Conservation (phyloP, 2,113 vertebrate species). For the Furnarius figulus region DNA sequence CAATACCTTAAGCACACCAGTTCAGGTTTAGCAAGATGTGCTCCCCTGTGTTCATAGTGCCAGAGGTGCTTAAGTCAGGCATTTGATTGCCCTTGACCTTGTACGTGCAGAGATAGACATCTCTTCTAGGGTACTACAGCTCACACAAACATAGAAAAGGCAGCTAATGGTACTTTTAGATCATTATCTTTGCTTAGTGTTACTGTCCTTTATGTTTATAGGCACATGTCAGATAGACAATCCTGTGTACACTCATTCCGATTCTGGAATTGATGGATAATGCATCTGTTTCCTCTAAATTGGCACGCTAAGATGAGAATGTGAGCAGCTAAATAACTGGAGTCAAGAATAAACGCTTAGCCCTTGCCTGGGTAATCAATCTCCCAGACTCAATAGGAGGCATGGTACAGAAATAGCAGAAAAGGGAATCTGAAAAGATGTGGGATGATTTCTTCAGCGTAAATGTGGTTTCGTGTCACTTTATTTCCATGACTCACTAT, state of each 20-base stretch:
- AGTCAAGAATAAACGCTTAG: conserved; percentile 17
- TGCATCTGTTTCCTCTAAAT: background rate
- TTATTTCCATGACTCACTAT: conserved; percentile 53
- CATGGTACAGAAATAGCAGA: conserved; percentile 12
- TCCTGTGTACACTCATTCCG: background rate
- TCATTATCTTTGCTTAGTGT: background rate
- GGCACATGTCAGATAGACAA: background rate
- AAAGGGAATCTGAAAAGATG: conserved; percentile 26
- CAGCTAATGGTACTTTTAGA: background rate
- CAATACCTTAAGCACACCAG: background rate
- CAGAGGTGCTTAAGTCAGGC: background rate
- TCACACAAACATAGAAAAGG: background rate
- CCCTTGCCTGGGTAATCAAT: conserved; percentile 41
- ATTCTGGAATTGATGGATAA: background rate
- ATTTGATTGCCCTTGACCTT: background rate
- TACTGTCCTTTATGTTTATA: background rate
- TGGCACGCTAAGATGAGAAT: background rate
- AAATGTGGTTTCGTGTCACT: conserved; percentile 54
- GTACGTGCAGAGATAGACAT: background rate
- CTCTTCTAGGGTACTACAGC: background rate
- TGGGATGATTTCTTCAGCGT: conserved; percentile 55
- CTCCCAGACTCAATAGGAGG: conserved; percentile 15
- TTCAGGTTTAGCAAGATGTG: background rate
- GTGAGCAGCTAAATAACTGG: conserved; percentile 22
- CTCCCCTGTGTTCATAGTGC: background rate